Evolutionary conservation across 2,113 vertebrate species (phyloP), one percentile per base, ranked within the genome.

Genomic region (Mustela lutreola): DNA sequence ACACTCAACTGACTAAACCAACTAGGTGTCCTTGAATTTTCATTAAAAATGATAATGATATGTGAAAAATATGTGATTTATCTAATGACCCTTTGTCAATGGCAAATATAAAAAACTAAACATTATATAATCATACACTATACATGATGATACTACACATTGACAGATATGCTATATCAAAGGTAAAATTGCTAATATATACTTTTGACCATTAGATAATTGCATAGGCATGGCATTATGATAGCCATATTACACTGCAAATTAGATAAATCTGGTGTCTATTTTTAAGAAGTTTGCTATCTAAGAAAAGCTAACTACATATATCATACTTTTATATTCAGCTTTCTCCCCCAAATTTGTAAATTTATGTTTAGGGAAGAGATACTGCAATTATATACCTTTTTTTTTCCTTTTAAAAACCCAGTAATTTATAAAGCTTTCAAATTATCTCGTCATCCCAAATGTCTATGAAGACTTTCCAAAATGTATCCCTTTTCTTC

Each of bases 351-450:
- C 1, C 26, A 71, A 22, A 71, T 53, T 82, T 91, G 11, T 7
- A 73, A 91, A 80, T 63, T 65, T 73, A 65, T 22, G 16, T 67
- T 2, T 2, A 56, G 15, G 62, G 11, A 90, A 86, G 18, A 91
- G 18, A 87, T 83, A 67, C 6, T 90, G 3, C 21, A 81, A 33
- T 63, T 87, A 91, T 36, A 21, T 5, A 53, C 3, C 11, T 65
- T 67, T 33, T 82, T 58, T 9, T 82, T 65, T 11, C 36, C n/a
- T 86, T 90, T 90, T 95, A 67, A 56, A 92, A 93, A 62, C 50
- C 81, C 70, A 73, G 10, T 90, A 70, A 89, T 36, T 58, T 63
- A 53, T 2, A 82, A 65, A 85, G 19, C 36, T 50, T 85, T 48
- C 70, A 4, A 53, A 84, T 39, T 22, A 56, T 70, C 14, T 91